phyloP scores from a whole-genome alignment of 2,797 vertebrate species.

The Coendou prehensilis region DNA sequence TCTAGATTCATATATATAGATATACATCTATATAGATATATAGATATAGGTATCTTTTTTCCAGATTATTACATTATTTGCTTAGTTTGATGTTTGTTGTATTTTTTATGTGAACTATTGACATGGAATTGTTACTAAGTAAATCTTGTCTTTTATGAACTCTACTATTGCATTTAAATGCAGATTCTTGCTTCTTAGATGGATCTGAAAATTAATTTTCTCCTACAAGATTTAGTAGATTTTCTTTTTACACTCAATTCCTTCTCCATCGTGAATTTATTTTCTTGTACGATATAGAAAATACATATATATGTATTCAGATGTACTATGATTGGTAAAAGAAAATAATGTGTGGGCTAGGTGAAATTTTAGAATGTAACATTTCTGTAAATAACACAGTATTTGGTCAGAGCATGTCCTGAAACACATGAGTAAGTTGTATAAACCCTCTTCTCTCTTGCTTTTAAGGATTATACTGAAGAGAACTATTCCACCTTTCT shows the following conservation, averaged over 20 bases:
- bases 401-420: background rate
- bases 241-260: background rate
- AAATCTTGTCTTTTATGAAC: slow-evolving; percentile 1
- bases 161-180: background rate
- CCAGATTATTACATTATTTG: slow-evolving; percentile 24
- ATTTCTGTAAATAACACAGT: slow-evolving; percentile 21
- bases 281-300: slow-evolving; percentile 26
- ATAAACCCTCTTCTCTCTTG: background rate
- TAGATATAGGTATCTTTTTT: background rate
- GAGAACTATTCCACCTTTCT: background rate
- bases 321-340: background rate
- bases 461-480: background rate
- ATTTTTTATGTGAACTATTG: slow-evolving; percentile 22
- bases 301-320: background rate
- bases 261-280: slow-evolving; percentile 20
- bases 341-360: background rate
- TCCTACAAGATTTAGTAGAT: background rate
- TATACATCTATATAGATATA: background rate
- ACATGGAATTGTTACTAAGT: background rate
- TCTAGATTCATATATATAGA: background rate
- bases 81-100: background rate
- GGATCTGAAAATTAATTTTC: background rate
- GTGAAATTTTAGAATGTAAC: slow-evolving; percentile 6
- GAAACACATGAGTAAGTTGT: background rate
- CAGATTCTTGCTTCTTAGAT: background rate